Percentiles rank a stretch among this genome's conserved stretches.
These are phyloP conservation scores for Haliclystus octoradiatus DNA, from an alignment of 30 jellyfish, hydroid and myxozoan genomes.

Conservation along the genomic window DNA sequence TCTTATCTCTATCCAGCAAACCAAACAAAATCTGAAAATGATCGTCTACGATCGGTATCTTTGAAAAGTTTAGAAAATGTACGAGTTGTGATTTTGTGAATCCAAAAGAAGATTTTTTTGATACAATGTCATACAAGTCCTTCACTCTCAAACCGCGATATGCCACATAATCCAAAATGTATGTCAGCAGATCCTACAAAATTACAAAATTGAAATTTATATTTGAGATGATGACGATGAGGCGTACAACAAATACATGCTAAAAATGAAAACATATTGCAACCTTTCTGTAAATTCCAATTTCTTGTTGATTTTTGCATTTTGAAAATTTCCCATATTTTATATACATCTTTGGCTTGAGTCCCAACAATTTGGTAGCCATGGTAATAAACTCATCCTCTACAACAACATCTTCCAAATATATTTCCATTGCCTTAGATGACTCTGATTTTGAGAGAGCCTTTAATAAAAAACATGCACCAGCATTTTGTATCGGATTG, in stretches of 20 bases:
- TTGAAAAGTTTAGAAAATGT: constrained; percentile 27
- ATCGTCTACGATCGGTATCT: constrained; percentile 34
- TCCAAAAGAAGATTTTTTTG: constrained; percentile 18
- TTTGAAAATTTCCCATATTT: constrained; percentile 25
- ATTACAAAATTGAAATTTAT: neutral
- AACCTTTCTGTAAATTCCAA: constrained; percentile 47
- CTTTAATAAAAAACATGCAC: constrained; percentile 34
- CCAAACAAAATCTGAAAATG: constrained; percentile 41
- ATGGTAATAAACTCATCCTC: constrained; percentile 19
- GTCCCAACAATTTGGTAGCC: constrained; percentile 16
- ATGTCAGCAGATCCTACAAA: constrained; percentile 42
- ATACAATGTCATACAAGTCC: constrained; percentile 48
- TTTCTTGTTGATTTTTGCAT: constrained; percentile 38
- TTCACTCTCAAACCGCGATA: constrained; percentile 49
- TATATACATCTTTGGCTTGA: constrained; percentile 21
- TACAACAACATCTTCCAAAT: constrained; percentile 35
- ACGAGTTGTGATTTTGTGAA: constrained; percentile 25
- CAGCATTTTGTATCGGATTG: constrained; percentile 48
- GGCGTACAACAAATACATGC: neutral
- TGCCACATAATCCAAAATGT: constrained; percentile 39
- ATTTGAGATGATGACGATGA: neutral
- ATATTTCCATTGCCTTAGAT: constrained; percentile 25
- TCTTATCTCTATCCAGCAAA: constrained; percentile 16
- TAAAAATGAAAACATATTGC: neutral
- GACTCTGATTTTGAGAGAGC: constrained; percentile 23